phyloP scores from a whole-genome alignment of 2,113 vertebrate species.

The Caranx ignobilis region DNA sequence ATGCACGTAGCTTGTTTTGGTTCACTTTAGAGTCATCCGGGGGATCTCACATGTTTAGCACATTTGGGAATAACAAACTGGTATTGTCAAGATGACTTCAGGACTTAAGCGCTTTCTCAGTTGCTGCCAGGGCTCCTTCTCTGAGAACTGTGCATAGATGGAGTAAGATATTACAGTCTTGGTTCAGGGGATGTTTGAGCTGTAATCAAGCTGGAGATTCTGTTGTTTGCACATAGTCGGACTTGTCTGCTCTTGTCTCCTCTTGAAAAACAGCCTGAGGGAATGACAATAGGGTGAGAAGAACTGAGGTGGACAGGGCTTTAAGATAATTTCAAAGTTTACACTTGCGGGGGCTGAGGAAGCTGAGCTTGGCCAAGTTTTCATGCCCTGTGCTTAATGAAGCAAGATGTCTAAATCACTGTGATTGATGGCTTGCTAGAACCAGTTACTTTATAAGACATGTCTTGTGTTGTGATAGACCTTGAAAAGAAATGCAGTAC shows the following conservation, averaged over 20 bases:
- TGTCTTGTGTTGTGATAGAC: constrained; percentile 15
- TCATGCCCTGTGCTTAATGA: constrained; percentile 51
- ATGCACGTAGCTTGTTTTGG: constrained; percentile 45
- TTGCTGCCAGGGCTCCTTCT: constrained; percentile 35
- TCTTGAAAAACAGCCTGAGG: constrained; percentile 60
- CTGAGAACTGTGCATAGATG: background rate
- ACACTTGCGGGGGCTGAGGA: background rate
- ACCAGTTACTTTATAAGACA: background rate
- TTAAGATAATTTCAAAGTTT: constrained; percentile 28
- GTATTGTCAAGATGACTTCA: constrained; percentile 12
- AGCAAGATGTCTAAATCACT: constrained; percentile 31
- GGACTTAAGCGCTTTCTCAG: constrained; percentile 24
- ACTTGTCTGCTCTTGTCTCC: constrained; percentile 72
- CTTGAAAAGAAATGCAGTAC: background rate
- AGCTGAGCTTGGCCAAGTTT: constrained; percentile 31
- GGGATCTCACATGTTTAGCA: constrained; percentile 22
- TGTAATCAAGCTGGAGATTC: constrained; percentile 52
- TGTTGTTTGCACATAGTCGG: constrained; percentile 35
- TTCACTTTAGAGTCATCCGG: constrained; percentile 24
- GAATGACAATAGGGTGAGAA: background rate
- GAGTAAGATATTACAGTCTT: constrained; percentile 44
- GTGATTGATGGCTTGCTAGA: constrained; percentile 24
- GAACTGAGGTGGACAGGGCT: constrained; percentile 27
- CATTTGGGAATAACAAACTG: constrained; percentile 23
- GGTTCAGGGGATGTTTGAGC: constrained; percentile 49